Conservation (phyloP, 2,888 invertebrate species). For the Dryocosmus kuriphilus region DNA sequence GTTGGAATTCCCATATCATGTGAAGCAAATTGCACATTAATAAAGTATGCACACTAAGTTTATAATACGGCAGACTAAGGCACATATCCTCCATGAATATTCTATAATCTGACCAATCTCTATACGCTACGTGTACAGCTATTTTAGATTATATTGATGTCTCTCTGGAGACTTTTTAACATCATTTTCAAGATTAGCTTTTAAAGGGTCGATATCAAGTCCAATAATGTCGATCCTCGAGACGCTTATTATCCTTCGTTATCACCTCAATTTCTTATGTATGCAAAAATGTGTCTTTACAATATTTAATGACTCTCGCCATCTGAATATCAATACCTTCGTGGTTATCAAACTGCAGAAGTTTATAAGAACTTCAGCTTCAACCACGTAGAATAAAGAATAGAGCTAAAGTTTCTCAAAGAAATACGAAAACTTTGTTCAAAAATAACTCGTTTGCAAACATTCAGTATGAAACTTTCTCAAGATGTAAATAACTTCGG, state of each 20-base stretch:
- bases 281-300: background rate
- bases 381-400: background rate
- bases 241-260: slow-evolving; percentile 28
- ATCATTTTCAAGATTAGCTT: slow-evolving; percentile 38
- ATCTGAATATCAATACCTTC: slow-evolving; percentile 18
- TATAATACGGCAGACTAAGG: background rate
- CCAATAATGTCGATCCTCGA: slow-evolving; percentile 29
- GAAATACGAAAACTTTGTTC: background rate
- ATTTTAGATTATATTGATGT: slow-evolving; percentile 15
- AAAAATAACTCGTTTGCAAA: slow-evolving; percentile 32
- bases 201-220: slow-evolving; percentile 34
- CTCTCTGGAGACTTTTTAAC: slow-evolving; percentile 35
- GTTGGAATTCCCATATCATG: background rate
- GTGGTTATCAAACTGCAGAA: background rate
- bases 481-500: slow-evolving; percentile 2
- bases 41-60: background rate
- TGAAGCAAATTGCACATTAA: background rate
- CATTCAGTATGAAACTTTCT: slow-evolving; percentile 5
- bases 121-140: slow-evolving; percentile 7
- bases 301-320: slow-evolving; percentile 9
- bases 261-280: slow-evolving; percentile 17
- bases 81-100: slow-evolving; percentile 17
- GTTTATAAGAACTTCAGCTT: background rate
- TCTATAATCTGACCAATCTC: slow-evolving; percentile 26
- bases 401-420: background rate